phyloP scores from a whole-genome alignment of 1,140 invertebrate species.

The Venustaconcha ellipsiformis region DNA sequence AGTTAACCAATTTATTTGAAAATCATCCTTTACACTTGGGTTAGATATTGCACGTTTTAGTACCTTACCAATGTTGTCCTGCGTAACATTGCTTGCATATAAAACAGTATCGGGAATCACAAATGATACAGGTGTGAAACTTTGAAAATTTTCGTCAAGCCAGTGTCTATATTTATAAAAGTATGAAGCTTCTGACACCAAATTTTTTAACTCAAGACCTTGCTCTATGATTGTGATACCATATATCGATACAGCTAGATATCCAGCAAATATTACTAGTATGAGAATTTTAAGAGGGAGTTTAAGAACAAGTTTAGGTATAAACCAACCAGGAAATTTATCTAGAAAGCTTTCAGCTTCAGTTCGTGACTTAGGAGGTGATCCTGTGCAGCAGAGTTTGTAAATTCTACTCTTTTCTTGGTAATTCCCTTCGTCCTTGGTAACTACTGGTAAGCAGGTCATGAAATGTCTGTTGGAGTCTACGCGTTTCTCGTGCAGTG shows the following conservation, averaged over 20 bases:
- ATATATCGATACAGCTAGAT: slow-evolving; percentile 87
- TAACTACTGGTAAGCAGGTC: slow-evolving; percentile 18
- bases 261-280: slow-evolving; percentile 84
- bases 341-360: slow-evolving; percentile 26
- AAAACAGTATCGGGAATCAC: slow-evolving; percentile 8
- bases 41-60: slow-evolving; percentile 13
- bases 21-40: slow-evolving; percentile 9
- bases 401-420: not conserved
- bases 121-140: slow-evolving; percentile 22
- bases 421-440: slow-evolving; percentile 1
- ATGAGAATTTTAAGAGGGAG: slow-evolving; percentile 77
- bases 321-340: slow-evolving; percentile 22
- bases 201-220: slow-evolving; percentile 80
- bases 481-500: slow-evolving; percentile 29
- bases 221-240: slow-evolving; percentile 86
- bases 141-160: slow-evolving; percentile 23
- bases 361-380: slow-evolving; percentile 3
- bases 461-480: slow-evolving; percentile 24
- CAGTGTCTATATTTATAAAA: slow-evolving; percentile 26
- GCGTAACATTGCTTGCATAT: slow-evolving; percentile 14
- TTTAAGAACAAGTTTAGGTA: slow-evolving; percentile 29
- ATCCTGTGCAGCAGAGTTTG: slow-evolving; percentile 19
- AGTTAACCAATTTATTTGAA: slow-evolving; percentile 31
- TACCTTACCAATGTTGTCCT: slow-evolving; percentile 13
- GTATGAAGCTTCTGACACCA: slow-evolving; percentile 64